Conservation (phyloP, 2,113 vertebrate species). For the Pantherophis guttatus region DNA sequence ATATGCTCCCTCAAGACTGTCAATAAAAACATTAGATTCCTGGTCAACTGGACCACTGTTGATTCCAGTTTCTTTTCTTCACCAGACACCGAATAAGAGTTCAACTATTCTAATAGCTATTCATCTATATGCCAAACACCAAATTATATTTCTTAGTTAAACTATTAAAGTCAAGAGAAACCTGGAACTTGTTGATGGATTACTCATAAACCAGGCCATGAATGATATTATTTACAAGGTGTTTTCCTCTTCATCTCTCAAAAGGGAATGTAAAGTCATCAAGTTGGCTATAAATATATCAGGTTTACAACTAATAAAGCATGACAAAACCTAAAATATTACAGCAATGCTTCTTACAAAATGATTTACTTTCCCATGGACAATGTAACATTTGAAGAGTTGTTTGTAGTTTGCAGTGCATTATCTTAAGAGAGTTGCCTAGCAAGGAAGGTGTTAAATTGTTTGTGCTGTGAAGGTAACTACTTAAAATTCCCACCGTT, state of each 20-base stretch:
- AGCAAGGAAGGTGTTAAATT: conserved; percentile 35
- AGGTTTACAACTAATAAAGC: conserved; percentile 39
- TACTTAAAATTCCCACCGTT: conserved; percentile 2
- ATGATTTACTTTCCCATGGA: conserved; percentile 38
- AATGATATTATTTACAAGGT: conserved; percentile 55
- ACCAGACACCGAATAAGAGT: neutral
- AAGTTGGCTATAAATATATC: conserved; percentile 55
- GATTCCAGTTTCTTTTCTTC: neutral
- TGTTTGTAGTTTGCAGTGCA: conserved; percentile 19
- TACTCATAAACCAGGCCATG: conserved; percentile 36
- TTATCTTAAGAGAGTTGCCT: conserved; percentile 20
- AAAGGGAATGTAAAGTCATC: conserved; percentile 39
- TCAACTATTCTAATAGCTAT: neutral
- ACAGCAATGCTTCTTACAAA: neutral
- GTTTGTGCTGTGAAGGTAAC: conserved; percentile 14
- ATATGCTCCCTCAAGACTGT: too few species aligned
- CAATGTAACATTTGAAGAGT: conserved; percentile 21
- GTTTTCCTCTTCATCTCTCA: conserved; percentile 34
- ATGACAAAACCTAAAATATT: conserved; percentile 43
- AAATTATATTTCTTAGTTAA: conserved; percentile 18
- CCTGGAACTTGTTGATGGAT: conserved; percentile 13
- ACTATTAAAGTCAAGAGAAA: conserved; percentile 11
- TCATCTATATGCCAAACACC: neutral
- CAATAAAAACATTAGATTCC: too few species aligned
- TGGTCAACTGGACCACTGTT: neutral